Conservation (phyloP, 2,888 invertebrate species). For the Microctonus brassicae region DNA sequence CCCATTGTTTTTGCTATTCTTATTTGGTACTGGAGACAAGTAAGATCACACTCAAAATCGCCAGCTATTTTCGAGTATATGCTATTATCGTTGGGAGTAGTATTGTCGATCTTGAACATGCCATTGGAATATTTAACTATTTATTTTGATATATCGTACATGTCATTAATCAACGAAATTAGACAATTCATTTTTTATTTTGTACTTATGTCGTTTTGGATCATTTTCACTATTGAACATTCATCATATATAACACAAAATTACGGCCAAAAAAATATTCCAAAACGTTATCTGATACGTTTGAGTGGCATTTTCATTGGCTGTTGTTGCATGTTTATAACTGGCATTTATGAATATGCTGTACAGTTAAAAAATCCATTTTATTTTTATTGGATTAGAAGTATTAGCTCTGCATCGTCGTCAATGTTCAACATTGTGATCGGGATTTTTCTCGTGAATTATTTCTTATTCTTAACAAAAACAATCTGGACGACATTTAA, state of each 20-base stretch:
- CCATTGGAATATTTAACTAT: slow-evolving; percentile 95
- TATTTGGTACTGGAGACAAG: slow-evolving; percentile 94
- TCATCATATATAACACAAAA: slow-evolving; percentile 90
- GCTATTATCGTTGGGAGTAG: slow-evolving; percentile 86
- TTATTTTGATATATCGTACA: slow-evolving; percentile 91
- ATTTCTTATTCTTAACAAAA: slow-evolving; percentile 93
- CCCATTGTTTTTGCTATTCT: slow-evolving; percentile 87
- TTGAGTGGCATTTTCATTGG: slow-evolving; percentile 92
- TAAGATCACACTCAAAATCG: slow-evolving; percentile 85
- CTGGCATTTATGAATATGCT: slow-evolving; percentile 97
- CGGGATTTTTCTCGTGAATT: slow-evolving; percentile 89
- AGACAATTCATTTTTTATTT: slow-evolving; percentile 98
- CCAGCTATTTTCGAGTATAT: slow-evolving; percentile 95
- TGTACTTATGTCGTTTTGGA: slow-evolving; percentile 95
- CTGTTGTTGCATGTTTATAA: slow-evolving; percentile 90
- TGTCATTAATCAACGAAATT: slow-evolving; percentile 93
- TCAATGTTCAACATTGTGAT: no score
- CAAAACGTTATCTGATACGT: slow-evolving; percentile 94
- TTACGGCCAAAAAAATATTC: slow-evolving; percentile 80
- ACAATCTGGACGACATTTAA: slow-evolving; percentile 93
- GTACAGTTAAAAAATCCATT: slow-evolving; percentile 97
- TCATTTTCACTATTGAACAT: slow-evolving; percentile 98
- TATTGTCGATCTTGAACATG: slow-evolving; percentile 88
- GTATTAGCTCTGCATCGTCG: no score
- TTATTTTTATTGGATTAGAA: slow-evolving; percentile 97